Percentiles rank a stretch among this genome's conserved stretches.
phyloP scores from a whole-genome alignment of 1,140 invertebrate species.

The Apis laboriosa region DNA sequence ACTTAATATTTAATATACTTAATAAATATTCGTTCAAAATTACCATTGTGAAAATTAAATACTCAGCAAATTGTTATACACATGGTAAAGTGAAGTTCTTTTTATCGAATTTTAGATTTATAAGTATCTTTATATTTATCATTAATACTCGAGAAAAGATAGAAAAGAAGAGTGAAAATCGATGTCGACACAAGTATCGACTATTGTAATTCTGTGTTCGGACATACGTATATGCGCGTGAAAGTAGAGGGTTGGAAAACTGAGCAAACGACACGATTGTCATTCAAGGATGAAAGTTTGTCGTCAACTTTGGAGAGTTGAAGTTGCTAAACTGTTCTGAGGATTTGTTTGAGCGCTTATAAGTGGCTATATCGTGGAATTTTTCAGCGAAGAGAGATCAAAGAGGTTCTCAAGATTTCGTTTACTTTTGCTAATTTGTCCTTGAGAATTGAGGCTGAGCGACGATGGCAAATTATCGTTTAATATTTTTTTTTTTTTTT shows the following conservation, averaged over 20 bases:
- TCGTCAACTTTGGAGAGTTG: slow-evolving; percentile 26
- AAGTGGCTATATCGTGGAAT: neutral
- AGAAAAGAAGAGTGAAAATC: neutral
- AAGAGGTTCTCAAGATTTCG: neutral
- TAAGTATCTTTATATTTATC: too few species aligned
- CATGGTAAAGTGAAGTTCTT: too few species aligned
- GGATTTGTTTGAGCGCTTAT: slow-evolving; percentile 4
- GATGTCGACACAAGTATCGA: slow-evolving; percentile 5
- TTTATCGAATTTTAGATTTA: too few species aligned
- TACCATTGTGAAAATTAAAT: too few species aligned
- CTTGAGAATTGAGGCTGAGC: neutral
- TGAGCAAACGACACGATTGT: slow-evolving; percentile 31
- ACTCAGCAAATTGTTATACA: too few species aligned
- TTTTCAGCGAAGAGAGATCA: neutral
- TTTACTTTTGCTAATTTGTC: slow-evolving; percentile 29
- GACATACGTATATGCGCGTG: neutral
- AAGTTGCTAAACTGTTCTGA: slow-evolving; percentile 6
- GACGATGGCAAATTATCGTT: neutral
- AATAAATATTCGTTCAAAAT: too few species aligned
- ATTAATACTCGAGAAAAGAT: slow-evolving; percentile 5
- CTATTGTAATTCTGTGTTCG: slow-evolving; percentile 28
- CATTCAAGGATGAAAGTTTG: slow-evolving; percentile 37
- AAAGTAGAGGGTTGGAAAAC: neutral
- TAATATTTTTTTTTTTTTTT: neutral
- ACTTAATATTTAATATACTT: too few species aligned